Base-by-base conservation (phyloP, 2,888 invertebrate genomes). In the Hipparchia sbordonii region DNA sequence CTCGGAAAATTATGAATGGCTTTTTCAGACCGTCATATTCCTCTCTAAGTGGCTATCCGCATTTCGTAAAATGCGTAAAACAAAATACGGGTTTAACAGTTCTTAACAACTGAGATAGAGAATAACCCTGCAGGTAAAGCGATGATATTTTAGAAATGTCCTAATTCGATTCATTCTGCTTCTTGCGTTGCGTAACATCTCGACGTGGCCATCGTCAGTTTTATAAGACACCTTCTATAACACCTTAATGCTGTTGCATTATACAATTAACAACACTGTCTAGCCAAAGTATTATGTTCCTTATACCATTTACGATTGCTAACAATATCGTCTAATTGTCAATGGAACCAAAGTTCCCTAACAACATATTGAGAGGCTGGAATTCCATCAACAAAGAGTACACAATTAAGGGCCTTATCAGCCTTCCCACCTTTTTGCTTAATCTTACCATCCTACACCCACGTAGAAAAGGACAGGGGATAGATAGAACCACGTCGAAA, bases 391-490 rank as follows among this genome's bases (percentile, higher is more conserved):
- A 82, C 82, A 81, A 82, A 84, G 82, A 83, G 81, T 82, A 84
- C 81, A 85, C 84, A 85, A 87, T 86, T 86, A 86, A 83, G 82
- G 78, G 79, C 79, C 82, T 81, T 83, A 84, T 74, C 76, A 76
- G 74, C 77, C 79, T 87, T 87, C 84, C 84, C 86, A 87, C 82
- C 85, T 85, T 85, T 85, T 80, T 78, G 76, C 73, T 81, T 79
- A 74, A 73, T 79, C 79, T 76, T 74, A 77, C 79, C 80, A 80
- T 84, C 81, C 82, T 87, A 88, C 90, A 84, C 89, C 90, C 86
- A 89, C 89, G 83, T 84, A 84, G 87, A 92, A 66, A 78, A 78
- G 76, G 88, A 89, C 70, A 77, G 79, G 72, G 71, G 72, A 81
- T 76, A 66, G 69, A 74, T 70, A 52, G 10, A n/a, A 66, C 48